Conservation (phyloP, 2,113 vertebrate genomes). For the Cairina moschata region DNA sequence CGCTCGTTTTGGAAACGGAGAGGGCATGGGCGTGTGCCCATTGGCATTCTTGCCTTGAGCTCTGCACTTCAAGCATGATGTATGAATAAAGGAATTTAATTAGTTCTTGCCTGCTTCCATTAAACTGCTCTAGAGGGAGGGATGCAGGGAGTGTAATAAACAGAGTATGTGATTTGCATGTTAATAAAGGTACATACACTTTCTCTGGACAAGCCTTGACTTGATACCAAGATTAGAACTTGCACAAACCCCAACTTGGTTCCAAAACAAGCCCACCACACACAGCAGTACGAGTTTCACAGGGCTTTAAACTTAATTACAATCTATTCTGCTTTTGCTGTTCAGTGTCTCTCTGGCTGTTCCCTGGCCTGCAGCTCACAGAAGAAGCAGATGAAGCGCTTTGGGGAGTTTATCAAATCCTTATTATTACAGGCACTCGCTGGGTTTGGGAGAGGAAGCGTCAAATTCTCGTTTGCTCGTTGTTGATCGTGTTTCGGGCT, state of each 20-base stretch:
- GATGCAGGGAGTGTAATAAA: constrained; percentile 36
- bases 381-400: constrained; percentile 13
- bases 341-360: not conserved
- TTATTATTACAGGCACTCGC: not conserved
- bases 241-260: not conserved
- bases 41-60: constrained; percentile 47
- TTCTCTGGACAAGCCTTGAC: constrained; percentile 52
- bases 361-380: constrained; percentile 22
- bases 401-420: constrained; percentile 32
- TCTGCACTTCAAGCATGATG: constrained; percentile 24
- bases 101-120: constrained; percentile 24
- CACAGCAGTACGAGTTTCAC: not conserved
- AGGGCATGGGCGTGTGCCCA: constrained; percentile 25
- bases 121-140: constrained; percentile 14
- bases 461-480: not conserved
- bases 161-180: constrained; percentile 48
- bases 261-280: not conserved
- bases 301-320: not conserved
- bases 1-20: not conserved
- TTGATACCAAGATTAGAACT: constrained; percentile 1
- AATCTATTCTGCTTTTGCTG: not conserved
- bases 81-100: constrained; percentile 64
- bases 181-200: constrained; percentile 10
- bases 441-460: not conserved
- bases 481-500: not conserved